Evolutionary conservation across 2,113 vertebrate species (phyloP), one percentile per base, ranked within the genome.

Genomic region (Oxyruncus cristatus): DNA sequence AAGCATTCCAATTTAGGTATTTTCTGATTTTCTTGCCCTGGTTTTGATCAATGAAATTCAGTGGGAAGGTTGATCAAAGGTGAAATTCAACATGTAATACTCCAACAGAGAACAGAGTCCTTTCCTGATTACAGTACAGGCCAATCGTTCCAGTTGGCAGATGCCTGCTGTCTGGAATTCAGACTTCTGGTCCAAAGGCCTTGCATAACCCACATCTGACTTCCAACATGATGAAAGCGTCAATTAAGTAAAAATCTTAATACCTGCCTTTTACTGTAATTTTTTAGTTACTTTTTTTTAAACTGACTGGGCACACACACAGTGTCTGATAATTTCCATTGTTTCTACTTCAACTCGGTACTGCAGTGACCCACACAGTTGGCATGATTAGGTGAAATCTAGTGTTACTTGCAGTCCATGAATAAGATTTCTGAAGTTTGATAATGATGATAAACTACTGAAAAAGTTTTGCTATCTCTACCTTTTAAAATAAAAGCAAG

Each of bases 31-130:
- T 73, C 67, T 50, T 66, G 28, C 63, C 88, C 50, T 49, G 79
- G 14, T 87, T 87, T 39, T 75, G 67, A 86, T 73, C 56, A 75
- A 33, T 67, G 28, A 72, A 67, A 56, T 65, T 65, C 70, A 77
- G 52, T 47, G 70, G 53, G 77, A 91, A 79, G 56, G 79, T 61
- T 39, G 72, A 92, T 79, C 92, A 96, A 96, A 97, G 92, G 91
- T 96, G 73, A 95, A 89, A 59, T 75, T 42, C 66, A 82, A 46
- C 83, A 67, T 3, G 16, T 14, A 37, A 71, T 66, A 73, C 37
- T 87, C 82, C 61, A 84, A 87, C 12, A 89, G 62, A 87, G 92
- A 88, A 47, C 92, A 93, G 91, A 97, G 89, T 95, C 85, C 88
- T 92, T 73, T 91, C 52, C 73, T 62, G 83, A 81, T 92, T 79